Percentiles rank a stretch among this genome's conserved stretches.
Conservation (phyloP, 92 coral and sea anemone species). For the Umimayanthus chanpuru region DNA sequence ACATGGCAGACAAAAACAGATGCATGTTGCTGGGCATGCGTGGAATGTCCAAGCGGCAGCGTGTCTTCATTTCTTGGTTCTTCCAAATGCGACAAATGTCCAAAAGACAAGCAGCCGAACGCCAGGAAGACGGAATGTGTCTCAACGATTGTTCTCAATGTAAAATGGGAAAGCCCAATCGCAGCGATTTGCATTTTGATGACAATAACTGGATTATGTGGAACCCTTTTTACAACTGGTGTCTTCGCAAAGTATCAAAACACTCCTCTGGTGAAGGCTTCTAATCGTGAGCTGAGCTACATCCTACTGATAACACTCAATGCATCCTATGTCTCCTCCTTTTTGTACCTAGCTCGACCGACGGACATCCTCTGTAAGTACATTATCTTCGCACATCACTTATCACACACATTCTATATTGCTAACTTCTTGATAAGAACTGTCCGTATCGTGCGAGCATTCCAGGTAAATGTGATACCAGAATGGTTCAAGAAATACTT, state of each 20-base stretch:
- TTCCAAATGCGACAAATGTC: conserved; percentile 53
- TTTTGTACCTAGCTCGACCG: conserved; percentile 54
- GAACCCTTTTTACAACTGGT: not conserved
- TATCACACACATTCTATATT: conserved; percentile 47
- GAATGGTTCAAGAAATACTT: conserved; percentile 55
- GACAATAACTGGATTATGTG: conserved; percentile 28
- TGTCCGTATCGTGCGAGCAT: conserved; percentile 58
- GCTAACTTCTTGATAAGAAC: conserved; percentile 58
- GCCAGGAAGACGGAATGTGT: conserved; percentile 59
- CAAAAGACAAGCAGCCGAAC: conserved; percentile 49
- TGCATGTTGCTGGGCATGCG: conserved; percentile 84
- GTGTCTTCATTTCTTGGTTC: conserved; percentile 48
- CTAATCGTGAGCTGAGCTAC: conserved; percentile 62
- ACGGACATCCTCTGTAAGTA: conserved; percentile 57
- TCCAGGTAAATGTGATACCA: conserved; percentile 53
- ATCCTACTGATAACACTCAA: conserved; percentile 43
- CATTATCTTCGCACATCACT: conserved; percentile 38
- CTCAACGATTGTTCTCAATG: conserved; percentile 35
- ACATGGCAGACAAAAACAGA: conserved; percentile 58
- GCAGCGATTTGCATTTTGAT: conserved; percentile 54
- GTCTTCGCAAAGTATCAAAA: conserved; percentile 46
- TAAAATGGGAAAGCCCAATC: conserved; percentile 46
- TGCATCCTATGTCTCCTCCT: conserved; percentile 48
- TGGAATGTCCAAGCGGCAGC: conserved; percentile 62
- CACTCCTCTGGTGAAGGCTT: conserved; percentile 70